Percentiles rank a stretch among this genome's conserved stretches.
Conservation (phyloP, 2,888 invertebrate species). For the Hypomecis punctinalis region DNA sequence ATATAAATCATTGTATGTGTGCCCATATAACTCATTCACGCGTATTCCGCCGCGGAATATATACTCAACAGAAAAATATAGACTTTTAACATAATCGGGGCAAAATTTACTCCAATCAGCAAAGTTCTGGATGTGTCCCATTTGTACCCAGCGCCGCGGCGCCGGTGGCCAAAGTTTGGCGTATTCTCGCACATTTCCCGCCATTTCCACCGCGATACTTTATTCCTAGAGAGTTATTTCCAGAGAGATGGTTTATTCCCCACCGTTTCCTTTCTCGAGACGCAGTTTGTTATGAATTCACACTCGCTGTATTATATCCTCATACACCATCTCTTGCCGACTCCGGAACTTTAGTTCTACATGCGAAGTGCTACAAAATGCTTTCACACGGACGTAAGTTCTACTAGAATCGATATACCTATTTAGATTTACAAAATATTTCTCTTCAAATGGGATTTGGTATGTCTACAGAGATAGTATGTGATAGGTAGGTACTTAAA, state of each 20-base stretch:
- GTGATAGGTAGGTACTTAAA: too few relatives aligned
- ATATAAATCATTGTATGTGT: too few relatives aligned
- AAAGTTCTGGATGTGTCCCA: slow-evolving; percentile 22
- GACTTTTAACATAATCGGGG: not conserved
- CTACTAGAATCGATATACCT: slow-evolving; percentile 7
- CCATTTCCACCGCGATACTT: too few relatives aligned
- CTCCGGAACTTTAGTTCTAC: slow-evolving; percentile 54
- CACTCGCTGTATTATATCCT: slow-evolving; percentile 55
- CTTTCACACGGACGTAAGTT: slow-evolving; percentile 34
- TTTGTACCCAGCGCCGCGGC: slow-evolving; percentile 6
- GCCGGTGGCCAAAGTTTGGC: slow-evolving; percentile 29
- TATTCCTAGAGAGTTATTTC: too few relatives aligned
- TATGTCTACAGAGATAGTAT: too few relatives aligned
- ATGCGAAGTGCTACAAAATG: slow-evolving; percentile 59
- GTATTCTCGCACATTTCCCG: slow-evolving; percentile 3
- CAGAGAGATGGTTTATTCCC: too few relatives aligned
- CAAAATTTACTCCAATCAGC: slow-evolving; percentile 14
- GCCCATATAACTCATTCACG: too few relatives aligned
- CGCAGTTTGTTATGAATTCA: slow-evolving; percentile 50
- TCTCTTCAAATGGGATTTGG: too few relatives aligned
- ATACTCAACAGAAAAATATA: too few relatives aligned
- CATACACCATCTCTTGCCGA: slow-evolving; percentile 57
- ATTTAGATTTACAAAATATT: too few relatives aligned
- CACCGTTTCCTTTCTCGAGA: slow-evolving; percentile 13
- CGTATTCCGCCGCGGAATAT: too few relatives aligned